These are phyloP conservation scores for Acrobeloides nanus DNA, from an alignment of 2,888 invertebrate genomes.

Conservation along the genomic window DNA sequence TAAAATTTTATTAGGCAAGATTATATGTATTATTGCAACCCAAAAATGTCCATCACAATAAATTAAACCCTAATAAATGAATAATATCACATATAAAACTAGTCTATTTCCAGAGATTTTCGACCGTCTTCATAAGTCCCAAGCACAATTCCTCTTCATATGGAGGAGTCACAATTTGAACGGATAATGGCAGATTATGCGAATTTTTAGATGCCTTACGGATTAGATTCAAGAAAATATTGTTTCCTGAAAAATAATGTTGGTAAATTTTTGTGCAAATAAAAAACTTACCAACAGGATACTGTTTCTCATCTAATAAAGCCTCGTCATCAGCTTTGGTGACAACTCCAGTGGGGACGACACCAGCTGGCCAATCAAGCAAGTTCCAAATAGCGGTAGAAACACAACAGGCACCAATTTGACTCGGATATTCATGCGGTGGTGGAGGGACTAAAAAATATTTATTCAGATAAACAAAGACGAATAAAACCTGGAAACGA, in stretches of 20 bases:
- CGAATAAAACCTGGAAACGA: slow-evolving; percentile 37
- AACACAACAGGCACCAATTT: slow-evolving; percentile 36
- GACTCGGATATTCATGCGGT: slow-evolving; percentile 37
- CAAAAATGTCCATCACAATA: no score
- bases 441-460: slow-evolving; percentile 37
- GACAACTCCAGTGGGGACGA: slow-evolving; percentile 53
- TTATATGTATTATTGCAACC: no score
- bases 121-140: slow-evolving; percentile 33
- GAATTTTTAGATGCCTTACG: slow-evolving; percentile 29
- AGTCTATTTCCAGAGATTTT: slow-evolving; percentile 14
- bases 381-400: slow-evolving; percentile 53
- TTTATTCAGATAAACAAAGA: neutral
- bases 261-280: neutral
- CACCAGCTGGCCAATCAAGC: slow-evolving; percentile 55
- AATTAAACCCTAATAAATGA: no score
- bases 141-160: slow-evolving; percentile 43
- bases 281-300: slow-evolving; percentile 26
- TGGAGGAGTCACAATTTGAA: slow-evolving; percentile 39
- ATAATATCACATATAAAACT: no score
- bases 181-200: slow-evolving; percentile 37
- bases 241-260: slow-evolving; percentile 23
- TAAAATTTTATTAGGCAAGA: no score
- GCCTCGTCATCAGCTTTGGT: slow-evolving; percentile 34
- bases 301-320: slow-evolving; percentile 33
- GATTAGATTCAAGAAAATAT: slow-evolving; percentile 30